Evolutionary conservation across 2,113 vertebrate genomes (phyloP).

Genomic region (Isurus oxyrinchus): DNA sequence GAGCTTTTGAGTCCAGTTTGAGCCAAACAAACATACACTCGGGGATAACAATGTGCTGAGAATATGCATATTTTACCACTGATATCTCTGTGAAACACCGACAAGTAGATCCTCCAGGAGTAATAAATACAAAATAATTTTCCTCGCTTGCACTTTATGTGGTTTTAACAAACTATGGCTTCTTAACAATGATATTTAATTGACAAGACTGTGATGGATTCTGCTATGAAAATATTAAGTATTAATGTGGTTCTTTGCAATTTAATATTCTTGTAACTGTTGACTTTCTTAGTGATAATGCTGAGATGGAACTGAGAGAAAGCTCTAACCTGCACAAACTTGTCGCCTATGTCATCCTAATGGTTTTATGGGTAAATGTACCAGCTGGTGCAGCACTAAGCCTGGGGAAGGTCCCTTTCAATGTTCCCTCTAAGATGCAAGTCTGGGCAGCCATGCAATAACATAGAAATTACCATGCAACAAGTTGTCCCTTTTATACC

Average conservation of each 20-base stretch:
- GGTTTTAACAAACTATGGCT: constrained; percentile 73
- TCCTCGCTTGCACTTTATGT: constrained; percentile 74
- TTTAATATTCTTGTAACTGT: constrained; percentile 5
- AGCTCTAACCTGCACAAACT: neutral
- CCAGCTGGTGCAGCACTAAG: neutral
- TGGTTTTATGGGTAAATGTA: neutral
- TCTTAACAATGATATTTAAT: constrained; percentile 79
- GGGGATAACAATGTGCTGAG: constrained; percentile 77
- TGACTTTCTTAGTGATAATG: constrained; percentile 1
- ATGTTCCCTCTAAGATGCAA: neutral
- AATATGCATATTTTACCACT: constrained; percentile 79
- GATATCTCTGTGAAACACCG: constrained; percentile 75
- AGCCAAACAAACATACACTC: constrained; percentile 74
- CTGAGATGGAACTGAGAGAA: neutral
- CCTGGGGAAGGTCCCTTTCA: neutral
- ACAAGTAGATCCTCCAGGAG: constrained; percentile 76
- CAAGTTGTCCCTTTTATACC: neutral
- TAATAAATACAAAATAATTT: constrained; percentile 75
- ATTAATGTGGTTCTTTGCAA: constrained; percentile 35
- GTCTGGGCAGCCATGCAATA: neutral
- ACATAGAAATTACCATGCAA: neutral
- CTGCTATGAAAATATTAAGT: constrained; percentile 25
- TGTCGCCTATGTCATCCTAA: neutral
- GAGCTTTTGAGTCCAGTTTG: constrained; percentile 71
- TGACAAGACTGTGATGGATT: constrained; percentile 68